phyloP scores from a whole-genome alignment of 1,140 invertebrate species.

The Pseudomyrmex concolor region DNA sequence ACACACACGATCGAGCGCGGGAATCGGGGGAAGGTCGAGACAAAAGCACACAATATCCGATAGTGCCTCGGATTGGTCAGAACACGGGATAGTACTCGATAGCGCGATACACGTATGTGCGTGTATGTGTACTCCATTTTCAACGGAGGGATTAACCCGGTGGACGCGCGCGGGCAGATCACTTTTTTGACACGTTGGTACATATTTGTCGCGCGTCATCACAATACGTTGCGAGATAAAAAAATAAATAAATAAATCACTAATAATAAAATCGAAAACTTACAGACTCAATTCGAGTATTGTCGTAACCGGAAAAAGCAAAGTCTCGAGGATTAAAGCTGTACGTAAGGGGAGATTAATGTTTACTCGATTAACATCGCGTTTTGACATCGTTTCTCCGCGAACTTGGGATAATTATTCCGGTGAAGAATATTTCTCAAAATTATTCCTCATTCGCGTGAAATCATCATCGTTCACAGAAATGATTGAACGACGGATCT shows the following conservation, averaged over 20 bases:
- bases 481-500: not conserved
- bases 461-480: not conserved
- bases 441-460: not conserved
- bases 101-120: constrained; percentile 4
- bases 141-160: constrained; percentile 26
- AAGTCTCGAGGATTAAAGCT: too few relatives aligned
- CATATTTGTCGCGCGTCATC: not conserved
- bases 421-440: too few relatives aligned
- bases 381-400: too few relatives aligned
- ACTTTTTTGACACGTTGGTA: not conserved
- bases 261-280: not conserved
- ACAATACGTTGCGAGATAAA: too few relatives aligned
- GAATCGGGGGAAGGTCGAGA: constrained; percentile 28
- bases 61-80: constrained; percentile 44
- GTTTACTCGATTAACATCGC: too few relatives aligned
- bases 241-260: too few relatives aligned
- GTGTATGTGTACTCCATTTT: not conserved
- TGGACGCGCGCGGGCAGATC: not conserved
- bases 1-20: constrained; percentile 36
- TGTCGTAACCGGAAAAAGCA: too few relatives aligned
- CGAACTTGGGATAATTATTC: too few relatives aligned
- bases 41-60: constrained; percentile 32
- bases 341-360: too few relatives aligned
- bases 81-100: constrained; percentile 29
- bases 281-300: too few relatives aligned